These are phyloP conservation scores for Zootermopsis nevadensis DNA, from an alignment of 2,888 invertebrate species.

Conservation along the genomic window DNA sequence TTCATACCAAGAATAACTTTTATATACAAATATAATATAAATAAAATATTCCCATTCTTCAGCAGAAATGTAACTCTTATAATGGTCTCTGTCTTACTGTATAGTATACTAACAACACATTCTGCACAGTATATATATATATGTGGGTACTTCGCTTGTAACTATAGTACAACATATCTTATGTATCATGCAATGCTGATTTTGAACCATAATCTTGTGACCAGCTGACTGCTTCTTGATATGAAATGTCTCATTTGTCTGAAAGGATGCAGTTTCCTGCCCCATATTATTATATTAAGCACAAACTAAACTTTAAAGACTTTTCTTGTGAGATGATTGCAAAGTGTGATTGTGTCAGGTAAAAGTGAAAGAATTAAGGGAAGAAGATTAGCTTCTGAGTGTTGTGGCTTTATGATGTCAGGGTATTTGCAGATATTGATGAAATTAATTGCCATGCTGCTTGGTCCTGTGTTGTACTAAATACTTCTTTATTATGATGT, in stretches of 20 bases:
- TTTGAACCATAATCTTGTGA: neutral
- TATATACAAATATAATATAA: neutral
- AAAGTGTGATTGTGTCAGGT: conserved; percentile 10
- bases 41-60: neutral
- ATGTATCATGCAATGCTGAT: neutral
- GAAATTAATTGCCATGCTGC: neutral
- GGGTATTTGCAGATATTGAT: neutral
- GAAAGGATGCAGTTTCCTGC: neutral
- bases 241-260: conserved; percentile 28
- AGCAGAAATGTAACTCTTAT: neutral
- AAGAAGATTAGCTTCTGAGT: neutral
- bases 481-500: conserved; percentile 1
- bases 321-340: neutral
- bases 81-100: neutral
- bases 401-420: neutral
- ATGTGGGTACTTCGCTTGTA: too few species aligned
- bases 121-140: neutral
- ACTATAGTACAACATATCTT: neutral
- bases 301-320: conserved; percentile 7
- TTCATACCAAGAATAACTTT: conserved; percentile 20
- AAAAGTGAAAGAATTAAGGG: neutral
- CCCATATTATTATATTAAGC: neutral
- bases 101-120: neutral
- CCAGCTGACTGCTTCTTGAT: neutral
- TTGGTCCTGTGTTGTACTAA: conserved; percentile 8